A percentile compares a stretch with the other conserved stretches of the same genome.
These are phyloP conservation scores for Cistogaster globosa DNA, from an alignment of 2,888 invertebrate genomes.

Conservation along the genomic window DNA sequence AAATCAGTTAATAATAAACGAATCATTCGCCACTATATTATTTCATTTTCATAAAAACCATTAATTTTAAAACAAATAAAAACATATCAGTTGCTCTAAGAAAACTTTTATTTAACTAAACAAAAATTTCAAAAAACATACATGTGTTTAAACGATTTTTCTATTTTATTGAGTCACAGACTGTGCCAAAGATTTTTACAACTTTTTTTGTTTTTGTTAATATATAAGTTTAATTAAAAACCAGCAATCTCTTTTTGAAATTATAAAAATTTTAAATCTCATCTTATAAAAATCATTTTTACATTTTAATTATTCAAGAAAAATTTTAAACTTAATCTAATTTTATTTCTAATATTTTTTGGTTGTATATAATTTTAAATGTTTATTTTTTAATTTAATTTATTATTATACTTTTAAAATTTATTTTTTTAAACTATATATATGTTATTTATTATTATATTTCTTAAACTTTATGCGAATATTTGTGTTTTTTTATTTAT, in stretches of 20 bases:
- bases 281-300: not conserved
- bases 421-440: conserved; percentile 1
- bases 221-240: conserved; percentile 51
- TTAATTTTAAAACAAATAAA: conserved; percentile 46
- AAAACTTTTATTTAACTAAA: conserved; percentile 26
- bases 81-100: conserved; percentile 67
- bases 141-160: conserved; percentile 27
- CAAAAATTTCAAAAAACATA: not conserved
- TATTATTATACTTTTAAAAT: not conserved
- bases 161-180: conserved; percentile 59
- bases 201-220: conserved; percentile 34
- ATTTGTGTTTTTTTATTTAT: not conserved
- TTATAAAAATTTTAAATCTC: not conserved
- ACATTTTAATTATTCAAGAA: not conserved
- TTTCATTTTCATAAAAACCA: conserved; percentile 1
- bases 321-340: conserved; percentile 23
- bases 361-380: not conserved
- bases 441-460: conserved; percentile 18
- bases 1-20: conserved; percentile 31
- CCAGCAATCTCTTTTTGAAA: not conserved
- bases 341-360: conserved; percentile 33
- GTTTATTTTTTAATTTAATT: not conserved
- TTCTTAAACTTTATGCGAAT: not conserved
- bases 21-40: conserved; percentile 8
- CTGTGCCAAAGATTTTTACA: conserved; percentile 70